Evolutionary conservation across 2,888 invertebrate species (phyloP).

Genomic region (Pomacea canaliculata): DNA sequence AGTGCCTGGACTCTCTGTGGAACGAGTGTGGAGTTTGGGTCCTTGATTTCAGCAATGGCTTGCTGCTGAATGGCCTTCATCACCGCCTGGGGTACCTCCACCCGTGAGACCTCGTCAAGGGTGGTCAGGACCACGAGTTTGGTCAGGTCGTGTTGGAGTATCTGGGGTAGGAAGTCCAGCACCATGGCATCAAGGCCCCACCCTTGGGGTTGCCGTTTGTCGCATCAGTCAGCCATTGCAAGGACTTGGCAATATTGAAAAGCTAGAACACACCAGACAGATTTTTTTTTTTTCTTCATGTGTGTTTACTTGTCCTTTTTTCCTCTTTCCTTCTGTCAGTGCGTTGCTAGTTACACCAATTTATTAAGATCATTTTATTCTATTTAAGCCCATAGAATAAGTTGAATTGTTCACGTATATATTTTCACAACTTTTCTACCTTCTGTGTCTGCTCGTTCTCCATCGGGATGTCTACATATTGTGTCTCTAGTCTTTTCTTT

Average conservation of each 20-base stretch:
- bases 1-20: neutral
- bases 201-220: neutral
- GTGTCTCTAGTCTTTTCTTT: too few relatives aligned
- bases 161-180: neutral
- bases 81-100: neutral
- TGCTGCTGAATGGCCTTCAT: neutral
- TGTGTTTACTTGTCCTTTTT: too few relatives aligned
- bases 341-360: too few relatives aligned
- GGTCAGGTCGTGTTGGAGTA: neutral
- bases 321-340: too few relatives aligned
- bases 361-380: too few relatives aligned
- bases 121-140: neutral
- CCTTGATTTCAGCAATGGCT: neutral
- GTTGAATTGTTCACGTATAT: too few relatives aligned
- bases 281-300: neutral
- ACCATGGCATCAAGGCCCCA: neutral
- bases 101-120: constrained; percentile 11
- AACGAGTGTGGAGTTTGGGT: neutral
- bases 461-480: too few relatives aligned
- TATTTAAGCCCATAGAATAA: too few relatives aligned
- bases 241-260: neutral
- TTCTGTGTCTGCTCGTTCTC: too few relatives aligned
- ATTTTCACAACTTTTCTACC: too few relatives aligned
- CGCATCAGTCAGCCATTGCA: neutral
- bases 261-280: neutral